These are phyloP conservation scores for Cebus imitator DNA, from an alignment of 2,113 vertebrate species.

Conservation along the genomic window DNA sequence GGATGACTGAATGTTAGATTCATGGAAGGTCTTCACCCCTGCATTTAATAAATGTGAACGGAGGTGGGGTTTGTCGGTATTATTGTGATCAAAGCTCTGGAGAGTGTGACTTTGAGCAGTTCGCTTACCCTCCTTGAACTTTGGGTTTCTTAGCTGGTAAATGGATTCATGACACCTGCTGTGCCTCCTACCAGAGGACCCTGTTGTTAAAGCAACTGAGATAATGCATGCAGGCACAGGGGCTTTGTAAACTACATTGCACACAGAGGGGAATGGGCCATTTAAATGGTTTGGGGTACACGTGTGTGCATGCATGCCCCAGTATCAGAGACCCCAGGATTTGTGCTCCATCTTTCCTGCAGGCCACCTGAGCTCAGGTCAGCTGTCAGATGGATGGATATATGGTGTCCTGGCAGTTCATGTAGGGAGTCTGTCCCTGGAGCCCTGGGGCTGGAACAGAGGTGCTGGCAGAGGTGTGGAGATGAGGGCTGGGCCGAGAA, in stretches of 20 bases:
- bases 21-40: not conserved
- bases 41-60: not conserved
- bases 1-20: not conserved
- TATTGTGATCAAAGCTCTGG: not conserved
- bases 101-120: not conserved
- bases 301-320: not conserved
- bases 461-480: not conserved
- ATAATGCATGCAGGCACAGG: not conserved
- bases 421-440: not conserved
- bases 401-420: not conserved
- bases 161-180: not conserved
- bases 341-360: not conserved
- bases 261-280: not conserved
- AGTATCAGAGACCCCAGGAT: not conserved
- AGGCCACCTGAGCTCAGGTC: not conserved
- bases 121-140: not conserved
- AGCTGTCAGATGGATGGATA: not conserved
- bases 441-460: not conserved
- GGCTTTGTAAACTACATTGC: not conserved
- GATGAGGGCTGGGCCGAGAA: not conserved
- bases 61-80: not conserved
- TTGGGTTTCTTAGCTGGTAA: not conserved
- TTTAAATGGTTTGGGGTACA: not conserved
- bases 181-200: not conserved
- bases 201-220: not conserved